Base-by-base conservation (phyloP, 2,888 invertebrate species). In the Rhogogaster chlorosoma region DNA sequence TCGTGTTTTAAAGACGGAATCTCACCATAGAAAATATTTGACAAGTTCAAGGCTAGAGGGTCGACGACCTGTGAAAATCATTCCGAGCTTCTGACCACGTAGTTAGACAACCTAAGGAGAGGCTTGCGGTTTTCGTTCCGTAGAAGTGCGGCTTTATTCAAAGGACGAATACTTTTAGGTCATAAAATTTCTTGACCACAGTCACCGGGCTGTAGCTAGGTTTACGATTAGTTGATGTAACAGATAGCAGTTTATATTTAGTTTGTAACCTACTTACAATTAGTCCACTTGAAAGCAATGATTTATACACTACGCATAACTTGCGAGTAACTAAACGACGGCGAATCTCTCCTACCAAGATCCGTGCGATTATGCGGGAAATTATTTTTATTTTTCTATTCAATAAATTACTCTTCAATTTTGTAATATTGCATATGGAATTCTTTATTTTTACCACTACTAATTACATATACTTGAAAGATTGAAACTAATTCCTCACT, bases 191-290 rank as follows among this genome's bases (percentile, higher is more conserved):
- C 77, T 78, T 78, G 77, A 80, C 78, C 61, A 80, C 80, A 80
- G 80, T 80, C 71, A 32, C 67, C 32, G 67, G 29, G 12, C 3
- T 67, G 32, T 53, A 42, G 22, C 73, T 38, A 10, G 32, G 49
- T 53, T 38, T 80, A 80, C 57, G 57, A 61, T 80, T 61, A 22
- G 38, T 22, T 80, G 80, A 80, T 61, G 15, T 38, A 80, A 22
- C 36, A 61, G 80, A 73, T 73, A 73, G 15, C 61, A 10, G 80
- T 57, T 80, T 80, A 80, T 61, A 61, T 80, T 61, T 80, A 80
- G 80, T 80, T 32, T 80, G 36, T 80, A 80, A 80, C 80, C 80
- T 80, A 80, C 38, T 80, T 80, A 80, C 80, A 80, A 80, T 80
- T 61, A 80, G 80, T 80, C 80, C 61, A 61, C 78, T 36, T 29